A percentile compares a stretch with the other conserved stretches of the same genome.
phyloP scores from a whole-genome alignment of 1,140 invertebrate genomes.

The Aphelinus atriplicis region DNA sequence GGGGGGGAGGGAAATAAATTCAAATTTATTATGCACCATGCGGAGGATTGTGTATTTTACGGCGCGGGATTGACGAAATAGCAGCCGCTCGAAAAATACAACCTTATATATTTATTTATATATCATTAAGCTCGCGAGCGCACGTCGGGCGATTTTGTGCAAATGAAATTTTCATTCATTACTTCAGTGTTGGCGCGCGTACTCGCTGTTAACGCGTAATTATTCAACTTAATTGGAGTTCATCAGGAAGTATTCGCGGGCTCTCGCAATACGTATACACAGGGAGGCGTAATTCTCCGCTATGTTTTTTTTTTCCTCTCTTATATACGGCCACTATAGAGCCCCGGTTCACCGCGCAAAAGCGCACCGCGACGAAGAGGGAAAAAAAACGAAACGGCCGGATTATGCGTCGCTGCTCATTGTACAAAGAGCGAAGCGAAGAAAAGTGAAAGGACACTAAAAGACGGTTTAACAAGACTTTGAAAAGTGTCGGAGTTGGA shows the following conservation, averaged over 20 bases:
- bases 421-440: not conserved
- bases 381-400: not conserved
- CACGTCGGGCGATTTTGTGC: not conserved
- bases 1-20: too few relatives aligned
- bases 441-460: conserved; percentile 22
- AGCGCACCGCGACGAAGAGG: not conserved
- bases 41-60: not conserved
- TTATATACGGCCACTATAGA: not conserved
- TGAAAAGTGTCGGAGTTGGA: not conserved
- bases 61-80: not conserved
- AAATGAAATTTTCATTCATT: conserved; percentile 17
- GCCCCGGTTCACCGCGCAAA: not conserved
- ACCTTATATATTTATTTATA: not conserved
- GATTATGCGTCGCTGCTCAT: not conserved
- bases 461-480: conserved; percentile 19
- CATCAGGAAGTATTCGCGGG: not conserved
- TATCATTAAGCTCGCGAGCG: not conserved
- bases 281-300: not conserved
- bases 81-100: conserved; percentile 6
- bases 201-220: not conserved
- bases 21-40: too few relatives aligned
- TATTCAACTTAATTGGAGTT: conserved; percentile 18
- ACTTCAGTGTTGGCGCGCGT: not conserved
- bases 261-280: too few relatives aligned
- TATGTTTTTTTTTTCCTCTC: conserved; percentile 2